Base-by-base conservation (phyloP, 1,140 invertebrate genomes). In the Harpegnathos saltator region DNA sequence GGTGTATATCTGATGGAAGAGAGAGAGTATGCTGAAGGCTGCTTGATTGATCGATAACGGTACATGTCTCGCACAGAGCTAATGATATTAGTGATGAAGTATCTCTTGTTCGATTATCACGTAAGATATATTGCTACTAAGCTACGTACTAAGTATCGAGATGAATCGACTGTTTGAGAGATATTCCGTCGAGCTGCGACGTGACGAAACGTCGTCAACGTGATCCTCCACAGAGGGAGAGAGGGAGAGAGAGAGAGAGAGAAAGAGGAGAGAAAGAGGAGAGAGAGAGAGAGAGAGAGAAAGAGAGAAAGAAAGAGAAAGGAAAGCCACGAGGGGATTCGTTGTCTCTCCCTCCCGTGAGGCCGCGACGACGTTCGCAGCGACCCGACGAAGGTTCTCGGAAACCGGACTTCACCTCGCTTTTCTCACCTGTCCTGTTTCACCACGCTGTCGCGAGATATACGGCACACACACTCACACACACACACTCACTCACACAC, bases 61-160 rank as follows among this genome's bases (percentile, higher is more conserved):
- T 86, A 83, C 56, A 73, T 87, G 38, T 82, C 24, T 54, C 33
- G 15, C 75, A 87, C 5, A 33, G 65, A 69, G 19, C 44, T 87
- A 84, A 84, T 61, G 48, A 87, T 80, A 87, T 73, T 62, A 62
- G 17, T 61, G 86, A 62, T 84, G 73, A 54, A 56, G 73, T 69
- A 88, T 33, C 68, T 74, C 38, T 69, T n/a, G n/a, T n/a, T 84
- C 22, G 59, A 59, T 78, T 73, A 81, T 87, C 68, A 69, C 81
- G 68, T 68, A 63, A 86, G 73, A 84, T 82, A 87, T 56, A 71
- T 88, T n/a, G 56, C 83, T 85, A 88, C 61, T 66, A 62, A 69
- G 38, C 56, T 88, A 88, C 38, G 65, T 61, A 56, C 66, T 82
- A 85, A 68, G 19, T 11, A 19, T 58, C 61, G 85, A 74, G 33